phyloP scores from a whole-genome alignment of 1,140 invertebrate species.

The Lamellibrachia luymesi region DNA sequence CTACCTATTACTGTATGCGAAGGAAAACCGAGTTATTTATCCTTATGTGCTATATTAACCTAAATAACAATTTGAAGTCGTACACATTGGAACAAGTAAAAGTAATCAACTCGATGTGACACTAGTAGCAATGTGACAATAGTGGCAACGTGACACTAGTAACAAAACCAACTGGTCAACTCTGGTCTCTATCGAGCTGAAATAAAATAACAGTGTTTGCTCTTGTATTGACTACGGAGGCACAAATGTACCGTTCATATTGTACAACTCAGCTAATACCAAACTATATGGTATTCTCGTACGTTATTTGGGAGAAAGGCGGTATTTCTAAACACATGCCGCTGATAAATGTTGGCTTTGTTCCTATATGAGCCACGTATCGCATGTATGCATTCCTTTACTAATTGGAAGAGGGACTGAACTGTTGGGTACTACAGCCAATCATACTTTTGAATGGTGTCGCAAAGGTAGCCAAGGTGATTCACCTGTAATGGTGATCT shows the following conservation, averaged over 20 bases:
- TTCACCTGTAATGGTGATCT: neutral
- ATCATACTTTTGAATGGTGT: neutral
- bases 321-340: neutral
- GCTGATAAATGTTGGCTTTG: neutral
- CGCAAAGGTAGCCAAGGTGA: neutral
- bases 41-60: too few relatives aligned
- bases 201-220: neutral
- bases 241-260: neutral
- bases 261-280: neutral
- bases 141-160: neutral
- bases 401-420: neutral
- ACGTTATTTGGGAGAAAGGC: neutral
- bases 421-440: neutral
- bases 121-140: too few relatives aligned
- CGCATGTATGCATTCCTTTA: neutral
- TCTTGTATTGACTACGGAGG: neutral
- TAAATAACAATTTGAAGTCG: too few relatives aligned
- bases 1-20: too few relatives aligned
- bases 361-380: neutral
- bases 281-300: neutral
- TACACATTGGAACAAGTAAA: too few relatives aligned
- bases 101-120: too few relatives aligned
- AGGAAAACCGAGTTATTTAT: too few relatives aligned
- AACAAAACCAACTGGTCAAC: neutral
- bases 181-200: neutral